phyloP scores from a whole-genome alignment of 2,113 vertebrate species.

The Pungitius pungitius region DNA sequence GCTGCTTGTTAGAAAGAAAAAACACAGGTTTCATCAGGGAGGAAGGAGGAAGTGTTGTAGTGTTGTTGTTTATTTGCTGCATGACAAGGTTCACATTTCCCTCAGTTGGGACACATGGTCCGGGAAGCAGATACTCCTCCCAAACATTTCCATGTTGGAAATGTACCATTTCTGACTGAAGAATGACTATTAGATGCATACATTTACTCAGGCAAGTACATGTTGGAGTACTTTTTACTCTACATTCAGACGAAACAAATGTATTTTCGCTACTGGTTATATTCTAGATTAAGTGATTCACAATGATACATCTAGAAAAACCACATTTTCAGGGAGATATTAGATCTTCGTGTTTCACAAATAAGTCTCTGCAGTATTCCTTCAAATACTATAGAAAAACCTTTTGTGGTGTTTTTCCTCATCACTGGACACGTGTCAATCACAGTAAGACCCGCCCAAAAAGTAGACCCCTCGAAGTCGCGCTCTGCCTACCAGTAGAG shows the following conservation, averaged over 20 bases:
- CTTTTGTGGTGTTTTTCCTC: background rate
- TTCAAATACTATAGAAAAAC: too few relatives aligned
- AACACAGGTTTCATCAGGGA: slow-evolving; percentile 19
- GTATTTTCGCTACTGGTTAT: too few relatives aligned
- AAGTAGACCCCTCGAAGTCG: background rate
- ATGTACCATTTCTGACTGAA: background rate
- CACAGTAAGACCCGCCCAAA: too few relatives aligned
- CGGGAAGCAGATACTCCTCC: background rate
- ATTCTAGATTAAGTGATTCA: too few relatives aligned
- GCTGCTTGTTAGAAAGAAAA: background rate
- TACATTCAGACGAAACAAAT: too few relatives aligned
- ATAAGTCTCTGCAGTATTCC: background rate
- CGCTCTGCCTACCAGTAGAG: background rate
- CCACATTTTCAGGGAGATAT: background rate
- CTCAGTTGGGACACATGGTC: slow-evolving; percentile 15
- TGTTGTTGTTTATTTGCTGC: slow-evolving; percentile 43
- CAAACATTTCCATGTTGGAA: background rate
- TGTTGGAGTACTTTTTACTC: background rate
- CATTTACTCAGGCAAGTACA: background rate
- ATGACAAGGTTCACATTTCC: slow-evolving; percentile 18
- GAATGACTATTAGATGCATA: background rate
- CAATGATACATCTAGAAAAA: too few relatives aligned
- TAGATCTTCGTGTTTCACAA: background rate
- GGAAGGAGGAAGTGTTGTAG: slow-evolving; percentile 27
- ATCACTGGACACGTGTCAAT: too few relatives aligned